phyloP scores from a whole-genome alignment of 2,113 vertebrate genomes.

The Onychostruthus taczanowskii region DNA sequence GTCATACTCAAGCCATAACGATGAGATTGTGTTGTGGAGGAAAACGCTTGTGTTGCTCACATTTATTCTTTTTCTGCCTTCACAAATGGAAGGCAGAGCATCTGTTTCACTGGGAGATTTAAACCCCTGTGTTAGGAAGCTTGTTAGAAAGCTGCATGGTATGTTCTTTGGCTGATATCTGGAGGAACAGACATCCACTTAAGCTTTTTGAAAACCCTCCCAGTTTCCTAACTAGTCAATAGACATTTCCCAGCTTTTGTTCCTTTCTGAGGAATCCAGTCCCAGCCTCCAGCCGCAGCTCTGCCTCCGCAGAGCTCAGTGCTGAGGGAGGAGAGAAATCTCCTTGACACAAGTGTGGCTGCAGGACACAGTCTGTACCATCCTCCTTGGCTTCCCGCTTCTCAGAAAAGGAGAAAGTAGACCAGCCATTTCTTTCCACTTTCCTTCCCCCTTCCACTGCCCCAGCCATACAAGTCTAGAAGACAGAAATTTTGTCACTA shows the following conservation, averaged over 20 bases:
- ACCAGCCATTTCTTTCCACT: not conserved
- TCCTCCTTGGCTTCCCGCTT: not conserved
- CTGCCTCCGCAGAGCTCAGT: not conserved
- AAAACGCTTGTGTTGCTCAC: not conserved
- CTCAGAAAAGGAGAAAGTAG: not conserved
- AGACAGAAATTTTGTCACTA: not conserved
- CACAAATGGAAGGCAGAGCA: slow-evolving; percentile 33
- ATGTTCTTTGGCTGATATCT: slow-evolving; percentile 57
- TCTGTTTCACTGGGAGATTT: slow-evolving; percentile 44
- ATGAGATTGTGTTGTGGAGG: slow-evolving; percentile 57
- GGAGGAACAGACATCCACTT: slow-evolving; percentile 50
- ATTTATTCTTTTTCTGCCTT: slow-evolving; percentile 43
- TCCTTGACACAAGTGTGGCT: not conserved
- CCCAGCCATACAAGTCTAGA: not conserved
- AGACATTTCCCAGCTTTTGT: slow-evolving; percentile 50
- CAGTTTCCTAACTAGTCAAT: not conserved
- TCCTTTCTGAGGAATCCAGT: slow-evolving; percentile 61
- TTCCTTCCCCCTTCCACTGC: not conserved
- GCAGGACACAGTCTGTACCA: not conserved
- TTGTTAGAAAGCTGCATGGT: slow-evolving; percentile 57
- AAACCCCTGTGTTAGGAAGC: slow-evolving; percentile 42
- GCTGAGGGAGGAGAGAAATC: not conserved
- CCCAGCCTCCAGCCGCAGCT: slow-evolving; percentile 2
- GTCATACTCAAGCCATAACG: slow-evolving; percentile 66
- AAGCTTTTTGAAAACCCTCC: not conserved